These are phyloP conservation scores for Chlorops oryzae DNA, from an alignment of 1,140 invertebrate species.

Conservation along the genomic window DNA sequence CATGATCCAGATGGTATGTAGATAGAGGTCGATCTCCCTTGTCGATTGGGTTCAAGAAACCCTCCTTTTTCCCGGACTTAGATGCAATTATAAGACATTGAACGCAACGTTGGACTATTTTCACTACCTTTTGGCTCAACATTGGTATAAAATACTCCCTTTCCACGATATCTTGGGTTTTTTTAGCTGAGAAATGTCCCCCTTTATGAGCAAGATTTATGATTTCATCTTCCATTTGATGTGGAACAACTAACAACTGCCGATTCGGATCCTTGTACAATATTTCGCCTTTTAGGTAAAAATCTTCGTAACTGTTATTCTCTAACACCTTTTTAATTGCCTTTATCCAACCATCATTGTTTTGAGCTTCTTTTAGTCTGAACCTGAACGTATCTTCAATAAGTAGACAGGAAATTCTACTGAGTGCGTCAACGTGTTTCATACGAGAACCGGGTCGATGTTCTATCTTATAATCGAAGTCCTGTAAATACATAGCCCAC, in stretches of 20 bases:
- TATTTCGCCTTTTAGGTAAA: background rate
- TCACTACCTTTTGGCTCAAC: too few relatives aligned
- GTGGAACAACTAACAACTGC: background rate
- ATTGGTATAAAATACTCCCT: background rate
- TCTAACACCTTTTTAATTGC: background rate
- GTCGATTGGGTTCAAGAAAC: too few relatives aligned
- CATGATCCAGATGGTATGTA: too few relatives aligned
- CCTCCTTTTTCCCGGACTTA: too few relatives aligned
- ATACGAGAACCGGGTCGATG: background rate
- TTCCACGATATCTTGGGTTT: background rate
- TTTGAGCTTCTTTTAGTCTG: background rate
- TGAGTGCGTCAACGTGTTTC: background rate
- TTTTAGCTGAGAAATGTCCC: background rate
- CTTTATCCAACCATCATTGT: background rate
- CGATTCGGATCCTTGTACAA: background rate
- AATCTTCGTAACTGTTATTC: background rate
- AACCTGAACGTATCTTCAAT: background rate
- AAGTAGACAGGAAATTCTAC: background rate
- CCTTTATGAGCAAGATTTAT: background rate
- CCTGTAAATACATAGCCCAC: constrained; percentile 8
- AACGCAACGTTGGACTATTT: too few relatives aligned
- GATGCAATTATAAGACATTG: too few relatives aligned
- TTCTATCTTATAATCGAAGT: constrained; percentile 8
- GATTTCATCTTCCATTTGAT: background rate
- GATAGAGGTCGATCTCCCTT: too few relatives aligned